These are phyloP conservation scores for Anguilla pacifica DNA, from an alignment of 2,797 vertebrate species.

Conservation along the genomic window DNA sequence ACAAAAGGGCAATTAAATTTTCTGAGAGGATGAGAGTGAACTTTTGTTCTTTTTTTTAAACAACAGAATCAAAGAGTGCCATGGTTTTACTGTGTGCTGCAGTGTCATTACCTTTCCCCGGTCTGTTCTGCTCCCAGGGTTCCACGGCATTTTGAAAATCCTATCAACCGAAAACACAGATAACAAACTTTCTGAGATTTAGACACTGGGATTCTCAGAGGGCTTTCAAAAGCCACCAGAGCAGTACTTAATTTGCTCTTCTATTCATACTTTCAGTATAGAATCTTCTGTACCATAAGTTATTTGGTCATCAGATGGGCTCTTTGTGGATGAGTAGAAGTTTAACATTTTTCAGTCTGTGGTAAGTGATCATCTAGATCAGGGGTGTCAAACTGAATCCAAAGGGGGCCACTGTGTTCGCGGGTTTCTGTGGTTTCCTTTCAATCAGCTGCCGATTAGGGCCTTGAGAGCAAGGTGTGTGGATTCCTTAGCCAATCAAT, in stretches of 20 bases:
- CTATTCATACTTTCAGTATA: neutral
- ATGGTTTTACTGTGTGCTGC: constrained; percentile 38
- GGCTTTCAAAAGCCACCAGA: neutral
- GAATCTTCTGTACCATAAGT: neutral
- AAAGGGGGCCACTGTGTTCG: no score
- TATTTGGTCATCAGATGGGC: neutral
- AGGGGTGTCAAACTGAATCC: no score
- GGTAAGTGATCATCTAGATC: neutral
- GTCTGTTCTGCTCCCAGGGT: neutral
- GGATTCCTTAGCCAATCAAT: no score
- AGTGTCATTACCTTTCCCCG: neutral
- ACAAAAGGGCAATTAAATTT: constrained; percentile 49
- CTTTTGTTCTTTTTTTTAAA: constrained; percentile 51
- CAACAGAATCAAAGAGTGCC: constrained; percentile 34
- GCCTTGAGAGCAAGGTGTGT: no score
- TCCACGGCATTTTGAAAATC: neutral
- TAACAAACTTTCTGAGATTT: neutral
- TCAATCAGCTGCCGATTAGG: no score
- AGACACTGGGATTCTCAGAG: neutral
- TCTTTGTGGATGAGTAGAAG: neutral
- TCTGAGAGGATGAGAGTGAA: constrained; percentile 51
- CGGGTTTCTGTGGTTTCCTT: no score
- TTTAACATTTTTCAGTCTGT: neutral
- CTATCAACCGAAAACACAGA: constrained; percentile 5
- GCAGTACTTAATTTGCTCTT: neutral